Percentiles rank a stretch among this genome's conserved stretches.
phyloP scores from a whole-genome alignment of 1,140 invertebrate species.

The Macrosteles quadrilineatus region DNA sequence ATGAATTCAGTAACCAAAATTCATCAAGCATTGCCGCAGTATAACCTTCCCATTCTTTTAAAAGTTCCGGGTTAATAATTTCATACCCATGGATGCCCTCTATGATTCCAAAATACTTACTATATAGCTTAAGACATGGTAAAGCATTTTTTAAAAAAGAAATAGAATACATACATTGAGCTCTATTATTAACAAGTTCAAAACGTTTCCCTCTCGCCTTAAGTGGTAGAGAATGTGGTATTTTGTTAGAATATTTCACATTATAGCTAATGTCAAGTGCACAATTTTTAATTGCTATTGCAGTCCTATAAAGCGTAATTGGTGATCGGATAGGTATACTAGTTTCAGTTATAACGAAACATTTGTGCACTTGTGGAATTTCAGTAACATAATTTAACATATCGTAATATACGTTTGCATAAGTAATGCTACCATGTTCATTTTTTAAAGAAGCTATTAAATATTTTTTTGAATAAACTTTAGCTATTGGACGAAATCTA shows the following conservation, averaged over 20 bases:
- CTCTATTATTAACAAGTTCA: neutral
- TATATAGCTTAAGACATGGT: neutral
- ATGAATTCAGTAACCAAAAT: neutral
- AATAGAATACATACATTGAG: neutral
- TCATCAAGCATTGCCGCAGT: neutral
- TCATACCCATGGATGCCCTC: neutral
- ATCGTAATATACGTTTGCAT: neutral
- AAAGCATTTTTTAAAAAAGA: neutral
- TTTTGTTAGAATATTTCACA: neutral
- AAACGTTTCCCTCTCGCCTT: neutral
- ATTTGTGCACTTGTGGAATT: neutral
- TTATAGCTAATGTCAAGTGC: slow-evolving; percentile 9
- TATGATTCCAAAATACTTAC: neutral
- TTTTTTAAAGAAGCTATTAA: neutral
- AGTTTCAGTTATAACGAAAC: slow-evolving; percentile 5
- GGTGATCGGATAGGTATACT: neutral
- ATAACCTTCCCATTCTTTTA: slow-evolving; percentile 1
- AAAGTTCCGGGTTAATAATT: neutral
- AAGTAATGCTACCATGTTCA: neutral
- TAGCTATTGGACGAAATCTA: neutral
- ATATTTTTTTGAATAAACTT: neutral
- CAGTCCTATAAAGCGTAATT: neutral
- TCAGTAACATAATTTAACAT: neutral
- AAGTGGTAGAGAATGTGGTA: neutral
- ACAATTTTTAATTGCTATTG: neutral